Percentiles rank a stretch among this genome's conserved stretches.
Evolutionary conservation across 2,888 invertebrate species (phyloP).

Genomic region (Matsumyia berberina): DNA sequence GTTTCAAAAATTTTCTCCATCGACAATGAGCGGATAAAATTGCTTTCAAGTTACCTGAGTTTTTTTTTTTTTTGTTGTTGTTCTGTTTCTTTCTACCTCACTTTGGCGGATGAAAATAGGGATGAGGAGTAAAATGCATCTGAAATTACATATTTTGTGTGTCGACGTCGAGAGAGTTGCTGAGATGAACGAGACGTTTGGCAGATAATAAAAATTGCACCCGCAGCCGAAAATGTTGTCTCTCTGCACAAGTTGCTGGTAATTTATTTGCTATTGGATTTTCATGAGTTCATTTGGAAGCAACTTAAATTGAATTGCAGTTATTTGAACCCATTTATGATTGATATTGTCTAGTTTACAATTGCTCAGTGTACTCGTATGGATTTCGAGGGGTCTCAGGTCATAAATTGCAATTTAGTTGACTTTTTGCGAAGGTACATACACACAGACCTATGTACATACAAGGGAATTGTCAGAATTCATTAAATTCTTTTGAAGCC

Average conservation of each 20-base stretch:
- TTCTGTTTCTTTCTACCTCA: not conserved
- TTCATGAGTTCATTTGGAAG: constrained; percentile 55
- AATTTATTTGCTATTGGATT: constrained; percentile 51
- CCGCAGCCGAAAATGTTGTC: constrained; percentile 22
- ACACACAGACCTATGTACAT: no score
- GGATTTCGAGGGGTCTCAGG: not conserved
- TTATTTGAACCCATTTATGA: constrained; percentile 46
- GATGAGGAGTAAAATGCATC: constrained; percentile 45
- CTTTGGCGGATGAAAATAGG: constrained; percentile 27
- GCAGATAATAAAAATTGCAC: constrained; percentile 52
- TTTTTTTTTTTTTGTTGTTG: constrained; percentile 32
- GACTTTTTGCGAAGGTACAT: not conserved
- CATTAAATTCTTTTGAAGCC: no score
- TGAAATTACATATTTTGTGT: constrained; percentile 15
- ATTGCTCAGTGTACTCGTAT: constrained; percentile 6
- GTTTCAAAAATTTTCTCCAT: constrained; percentile 21
- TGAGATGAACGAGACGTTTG: constrained; percentile 29
- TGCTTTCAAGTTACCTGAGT: constrained; percentile 42
- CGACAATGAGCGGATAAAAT: constrained; percentile 62
- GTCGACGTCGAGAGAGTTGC: constrained; percentile 8
- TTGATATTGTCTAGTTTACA: constrained; percentile 30
- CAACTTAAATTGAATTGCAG: constrained; percentile 37
- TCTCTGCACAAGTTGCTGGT: constrained; percentile 26
- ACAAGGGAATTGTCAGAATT: no score
- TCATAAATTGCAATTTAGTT: not conserved